Evolutionary conservation across 2,113 vertebrate genomes (phyloP).

Genomic region (Oncorhynchus kisutch): DNA sequence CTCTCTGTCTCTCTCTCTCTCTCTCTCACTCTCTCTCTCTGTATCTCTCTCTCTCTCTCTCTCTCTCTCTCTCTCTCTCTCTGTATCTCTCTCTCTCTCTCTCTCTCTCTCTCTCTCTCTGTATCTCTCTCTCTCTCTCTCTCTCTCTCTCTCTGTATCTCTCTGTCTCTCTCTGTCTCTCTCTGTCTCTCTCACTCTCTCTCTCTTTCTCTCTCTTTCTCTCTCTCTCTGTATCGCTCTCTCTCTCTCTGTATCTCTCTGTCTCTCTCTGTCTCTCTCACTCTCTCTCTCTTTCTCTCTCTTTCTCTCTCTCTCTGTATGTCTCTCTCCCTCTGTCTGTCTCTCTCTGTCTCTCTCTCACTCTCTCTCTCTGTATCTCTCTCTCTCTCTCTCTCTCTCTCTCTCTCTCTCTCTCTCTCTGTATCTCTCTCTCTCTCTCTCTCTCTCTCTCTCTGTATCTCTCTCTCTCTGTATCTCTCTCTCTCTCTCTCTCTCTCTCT

Average conservation of each 20-base stretch:
- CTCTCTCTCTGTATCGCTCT: background rate
- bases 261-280: background rate
- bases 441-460: too few species aligned
- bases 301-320: constrained; percentile 10
- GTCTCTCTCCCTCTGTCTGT: background rate
- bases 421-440: too few species aligned
- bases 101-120: background rate
- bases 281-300: background rate
- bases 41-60: background rate
- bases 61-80: background rate
- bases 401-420: too few species aligned
- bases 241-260: background rate
- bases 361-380: too few species aligned
- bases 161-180: background rate
- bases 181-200: background rate
- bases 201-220: background rate
- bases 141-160: background rate
- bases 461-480: too few species aligned
- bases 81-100: background rate
- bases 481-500: too few species aligned
- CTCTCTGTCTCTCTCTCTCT: background rate
- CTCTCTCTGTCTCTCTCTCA: too few species aligned
- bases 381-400: too few species aligned
- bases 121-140: constrained; percentile 2
- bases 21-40: background rate